phyloP scores from a whole-genome alignment of 2,113 vertebrate genomes.

The Prinia subflava region DNA sequence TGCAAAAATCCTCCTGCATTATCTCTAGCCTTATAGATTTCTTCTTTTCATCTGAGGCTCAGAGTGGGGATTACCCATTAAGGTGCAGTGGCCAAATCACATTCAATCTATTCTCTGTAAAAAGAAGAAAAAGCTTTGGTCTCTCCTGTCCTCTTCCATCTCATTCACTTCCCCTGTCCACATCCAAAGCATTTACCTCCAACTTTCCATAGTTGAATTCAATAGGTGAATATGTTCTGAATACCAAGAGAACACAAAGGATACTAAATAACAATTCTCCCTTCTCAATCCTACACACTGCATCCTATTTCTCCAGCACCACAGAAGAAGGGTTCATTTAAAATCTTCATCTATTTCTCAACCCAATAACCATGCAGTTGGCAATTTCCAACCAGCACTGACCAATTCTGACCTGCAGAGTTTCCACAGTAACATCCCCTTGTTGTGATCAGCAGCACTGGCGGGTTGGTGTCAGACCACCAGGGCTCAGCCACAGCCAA shows the following conservation, averaged over 20 bases:
- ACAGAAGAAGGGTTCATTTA: background rate
- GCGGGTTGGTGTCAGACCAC: background rate
- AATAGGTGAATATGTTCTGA: background rate
- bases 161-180: background rate
- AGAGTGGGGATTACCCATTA: conserved; percentile 39
- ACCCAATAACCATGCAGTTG: background rate
- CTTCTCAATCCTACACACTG: background rate
- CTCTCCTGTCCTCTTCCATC: background rate
- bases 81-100: conserved; percentile 12
- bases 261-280: background rate
- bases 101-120: background rate
- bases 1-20: conserved; percentile 40
- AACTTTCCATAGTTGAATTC: background rate
- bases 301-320: background rate
- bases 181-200: background rate
- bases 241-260: background rate
- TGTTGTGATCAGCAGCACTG: background rate
- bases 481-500: background rate
- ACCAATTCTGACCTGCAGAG: background rate
- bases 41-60: conserved; percentile 28
- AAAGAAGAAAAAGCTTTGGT: conserved; percentile 14
- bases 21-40: conserved; percentile 28
- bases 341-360: background rate
- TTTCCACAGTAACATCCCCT: rapidly evolving
- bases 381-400: background rate